Evolutionary conservation across 2,888 invertebrate genomes (phyloP).

Genomic region (Polia nebulosa): DNA sequence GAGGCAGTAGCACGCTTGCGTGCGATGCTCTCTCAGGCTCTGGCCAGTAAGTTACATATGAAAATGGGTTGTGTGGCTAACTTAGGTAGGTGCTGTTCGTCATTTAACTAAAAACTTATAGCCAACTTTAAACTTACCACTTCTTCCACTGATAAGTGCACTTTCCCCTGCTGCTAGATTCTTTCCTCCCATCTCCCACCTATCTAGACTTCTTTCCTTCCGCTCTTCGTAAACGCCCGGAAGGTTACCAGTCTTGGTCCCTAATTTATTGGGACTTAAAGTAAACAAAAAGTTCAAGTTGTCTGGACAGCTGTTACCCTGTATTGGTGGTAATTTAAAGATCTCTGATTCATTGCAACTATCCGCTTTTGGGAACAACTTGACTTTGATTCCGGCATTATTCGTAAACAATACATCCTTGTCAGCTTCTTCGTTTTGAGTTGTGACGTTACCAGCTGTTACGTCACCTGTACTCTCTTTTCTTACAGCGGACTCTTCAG

Average conservation of each 20-base stretch:
- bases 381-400: conserved; percentile 75
- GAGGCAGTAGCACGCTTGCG: conserved; percentile 75
- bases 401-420: conserved; percentile 74
- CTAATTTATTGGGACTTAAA: conserved; percentile 63
- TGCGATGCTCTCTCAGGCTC: conserved; percentile 40
- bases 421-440: conserved; percentile 59
- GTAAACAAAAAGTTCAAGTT: conserved; percentile 79
- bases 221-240: conserved; percentile 69
- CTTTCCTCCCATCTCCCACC: conserved; percentile 77
- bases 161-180: conserved; percentile 83
- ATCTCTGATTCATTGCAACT: conserved; percentile 55
- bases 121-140: conserved; percentile 70
- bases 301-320: conserved; percentile 72
- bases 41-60: conserved; percentile 15
- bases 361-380: conserved; percentile 69
- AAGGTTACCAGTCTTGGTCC: conserved; percentile 64
- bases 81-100: not conserved
- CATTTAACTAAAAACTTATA: conserved; percentile 17
- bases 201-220: conserved; percentile 65
- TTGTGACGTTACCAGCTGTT: conserved; percentile 63
- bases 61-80: not conserved
- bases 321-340: conserved; percentile 83
- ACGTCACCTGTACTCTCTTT: conserved; percentile 77
- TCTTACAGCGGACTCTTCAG: conserved; percentile 82
- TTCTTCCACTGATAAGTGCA: conserved; percentile 71